These are phyloP conservation scores for Zenarchopterus dispar DNA, from an alignment of 2,797 vertebrate species.

Conservation along the genomic window DNA sequence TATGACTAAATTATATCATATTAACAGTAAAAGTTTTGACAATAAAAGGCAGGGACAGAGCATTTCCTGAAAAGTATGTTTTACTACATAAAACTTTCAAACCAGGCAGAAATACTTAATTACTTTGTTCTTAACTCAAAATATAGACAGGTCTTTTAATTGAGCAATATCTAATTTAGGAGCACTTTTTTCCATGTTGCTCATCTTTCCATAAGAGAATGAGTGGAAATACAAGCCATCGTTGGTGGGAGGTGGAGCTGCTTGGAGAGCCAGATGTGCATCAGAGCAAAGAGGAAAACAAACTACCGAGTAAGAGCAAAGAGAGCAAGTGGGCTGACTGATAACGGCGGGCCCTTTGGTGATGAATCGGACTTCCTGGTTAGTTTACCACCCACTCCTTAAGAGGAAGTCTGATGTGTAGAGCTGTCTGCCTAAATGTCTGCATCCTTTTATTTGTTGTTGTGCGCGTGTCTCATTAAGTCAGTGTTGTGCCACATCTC, in stretches of 20 bases:
- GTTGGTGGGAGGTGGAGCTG: conserved; percentile 18
- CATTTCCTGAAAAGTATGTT: not conserved
- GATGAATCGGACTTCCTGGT: conserved; percentile 21
- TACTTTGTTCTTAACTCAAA: not conserved
- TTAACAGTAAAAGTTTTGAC: no score
- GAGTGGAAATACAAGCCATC: conserved; percentile 5
- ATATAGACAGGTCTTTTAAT: not conserved
- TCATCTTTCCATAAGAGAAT: conserved; percentile 1
- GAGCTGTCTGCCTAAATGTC: not conserved
- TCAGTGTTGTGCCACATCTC: conserved; percentile 24
- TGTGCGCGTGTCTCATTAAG: conserved; percentile 24
- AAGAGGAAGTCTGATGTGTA: conserved; percentile 8
- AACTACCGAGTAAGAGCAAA: conserved; percentile 5
- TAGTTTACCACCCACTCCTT: not conserved
- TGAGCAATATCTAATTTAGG: not conserved
- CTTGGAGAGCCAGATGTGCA: conserved; percentile 28
- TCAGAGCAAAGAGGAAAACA: conserved; percentile 18
- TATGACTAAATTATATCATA: not conserved
- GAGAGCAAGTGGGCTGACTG: conserved; percentile 13
- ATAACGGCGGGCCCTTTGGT: conserved; percentile 9
- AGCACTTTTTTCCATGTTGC: conserved; percentile 17
- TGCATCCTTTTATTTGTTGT: conserved; percentile 1
- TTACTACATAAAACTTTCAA: not conserved
- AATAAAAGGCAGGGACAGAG: not conserved
- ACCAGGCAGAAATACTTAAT: not conserved